Conservation (phyloP, 2,113 vertebrate genomes). For the Phalacrocorax carbo region DNA sequence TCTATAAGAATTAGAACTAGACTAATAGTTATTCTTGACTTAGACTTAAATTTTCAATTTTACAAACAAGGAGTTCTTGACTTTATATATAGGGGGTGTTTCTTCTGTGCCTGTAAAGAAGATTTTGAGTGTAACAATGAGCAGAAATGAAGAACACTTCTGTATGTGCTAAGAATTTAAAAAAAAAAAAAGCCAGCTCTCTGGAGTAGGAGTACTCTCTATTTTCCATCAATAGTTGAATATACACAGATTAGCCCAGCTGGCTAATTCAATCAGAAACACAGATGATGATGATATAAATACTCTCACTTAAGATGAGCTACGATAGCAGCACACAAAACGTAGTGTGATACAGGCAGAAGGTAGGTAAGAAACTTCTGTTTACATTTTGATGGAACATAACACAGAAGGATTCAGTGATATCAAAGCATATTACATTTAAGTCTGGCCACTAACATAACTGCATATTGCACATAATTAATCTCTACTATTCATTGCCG, state of each 20-base stretch:
- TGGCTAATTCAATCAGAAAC: neutral
- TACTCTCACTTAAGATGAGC: neutral
- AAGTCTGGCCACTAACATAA: neutral
- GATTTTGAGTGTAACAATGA: neutral
- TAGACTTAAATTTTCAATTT: neutral
- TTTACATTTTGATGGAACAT: neutral
- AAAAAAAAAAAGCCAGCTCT: neutral
- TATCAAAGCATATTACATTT: neutral
- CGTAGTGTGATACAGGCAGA: neutral
- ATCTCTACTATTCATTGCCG: neutral
- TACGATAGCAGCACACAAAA: neutral
- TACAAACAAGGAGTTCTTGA: neutral
- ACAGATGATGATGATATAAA: fast-evolving
- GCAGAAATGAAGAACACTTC: neutral
- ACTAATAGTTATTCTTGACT: neutral
- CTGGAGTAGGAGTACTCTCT: neutral
- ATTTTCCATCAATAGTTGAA: neutral
- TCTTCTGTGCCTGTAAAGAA: neutral
- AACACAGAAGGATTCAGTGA: neutral
- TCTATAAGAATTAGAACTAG: neutral
- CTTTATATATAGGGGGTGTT: neutral
- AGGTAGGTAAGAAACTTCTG: neutral
- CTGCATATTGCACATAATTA: neutral
- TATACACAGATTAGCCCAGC: neutral
- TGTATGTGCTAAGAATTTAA: neutral